Evolutionary conservation across 2,888 invertebrate species (phyloP).

Genomic region (Artemia sp.): DNA sequence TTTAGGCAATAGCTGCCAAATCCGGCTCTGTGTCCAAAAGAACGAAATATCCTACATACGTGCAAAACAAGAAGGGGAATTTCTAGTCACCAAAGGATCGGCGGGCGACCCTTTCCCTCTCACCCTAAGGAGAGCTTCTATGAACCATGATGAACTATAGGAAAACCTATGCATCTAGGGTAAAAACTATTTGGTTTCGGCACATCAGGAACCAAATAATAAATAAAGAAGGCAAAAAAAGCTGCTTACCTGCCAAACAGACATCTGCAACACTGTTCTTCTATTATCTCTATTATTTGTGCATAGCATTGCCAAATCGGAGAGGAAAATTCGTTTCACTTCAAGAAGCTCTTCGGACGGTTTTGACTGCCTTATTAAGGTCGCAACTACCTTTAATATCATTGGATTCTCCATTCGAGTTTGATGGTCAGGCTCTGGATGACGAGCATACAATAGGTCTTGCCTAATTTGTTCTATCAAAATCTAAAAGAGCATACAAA

Average conservation of each 20-base stretch:
- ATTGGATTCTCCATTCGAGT: slow-evolving; percentile 91
- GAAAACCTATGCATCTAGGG: no score
- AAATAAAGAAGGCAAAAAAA: background rate
- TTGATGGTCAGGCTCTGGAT: slow-evolving; percentile 86
- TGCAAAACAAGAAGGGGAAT: no score
- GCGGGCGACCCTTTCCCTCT: no score
- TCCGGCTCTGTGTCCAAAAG: no score
- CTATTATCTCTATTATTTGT: slow-evolving; percentile 93
- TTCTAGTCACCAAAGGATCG: no score
- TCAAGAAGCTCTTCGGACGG: slow-evolving; percentile 75
- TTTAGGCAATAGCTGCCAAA: no score
- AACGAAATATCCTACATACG: no score
- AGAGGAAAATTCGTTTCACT: slow-evolving; percentile 87
- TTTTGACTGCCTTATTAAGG: slow-evolving; percentile 86
- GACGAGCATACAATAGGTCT: slow-evolving; percentile 79
- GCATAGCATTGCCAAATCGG: slow-evolving; percentile 94
- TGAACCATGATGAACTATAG: no score
- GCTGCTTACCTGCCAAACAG: slow-evolving; percentile 67
- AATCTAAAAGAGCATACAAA: slow-evolving; percentile 39
- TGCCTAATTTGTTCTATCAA: slow-evolving; percentile 93
- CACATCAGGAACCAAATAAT: background rate
- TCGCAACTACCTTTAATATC: slow-evolving; percentile 96
- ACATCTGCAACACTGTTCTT: slow-evolving; percentile 95
- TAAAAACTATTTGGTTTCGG: no score
- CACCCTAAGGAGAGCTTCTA: no score